Evolutionary conservation across 2,888 invertebrate genomes (phyloP).

Genomic region (Sarcophaga variegata): DNA sequence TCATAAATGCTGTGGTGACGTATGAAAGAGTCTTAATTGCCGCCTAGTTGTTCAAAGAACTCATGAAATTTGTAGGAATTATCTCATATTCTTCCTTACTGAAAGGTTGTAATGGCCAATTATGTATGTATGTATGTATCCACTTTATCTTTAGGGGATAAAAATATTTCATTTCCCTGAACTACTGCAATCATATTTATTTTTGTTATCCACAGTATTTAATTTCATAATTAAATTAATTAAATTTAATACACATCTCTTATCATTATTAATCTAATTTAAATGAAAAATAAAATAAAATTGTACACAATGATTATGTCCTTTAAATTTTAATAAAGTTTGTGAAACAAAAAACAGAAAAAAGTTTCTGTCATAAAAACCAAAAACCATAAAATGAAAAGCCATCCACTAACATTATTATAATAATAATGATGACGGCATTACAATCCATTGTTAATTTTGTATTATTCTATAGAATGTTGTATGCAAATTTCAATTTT

Average conservation of each 20-base stretch:
- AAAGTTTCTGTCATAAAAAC: constrained; percentile 19
- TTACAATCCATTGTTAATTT: constrained; percentile 37
- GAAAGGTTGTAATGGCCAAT: too few species aligned
- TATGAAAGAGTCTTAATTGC: too few species aligned
- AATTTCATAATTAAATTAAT: constrained; percentile 26
- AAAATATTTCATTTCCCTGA: too few species aligned
- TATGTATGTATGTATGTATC: too few species aligned
- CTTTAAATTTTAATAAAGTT: constrained; percentile 26
- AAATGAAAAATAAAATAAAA: background rate
- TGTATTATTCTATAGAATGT: constrained; percentile 23
- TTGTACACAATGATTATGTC: background rate
- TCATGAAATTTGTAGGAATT: too few species aligned
- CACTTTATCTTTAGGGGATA: too few species aligned
- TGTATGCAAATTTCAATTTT: constrained; percentile 7
- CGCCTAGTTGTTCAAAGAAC: too few species aligned
- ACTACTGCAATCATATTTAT: too few species aligned
- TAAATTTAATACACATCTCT: constrained; percentile 24
- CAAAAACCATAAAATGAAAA: background rate
- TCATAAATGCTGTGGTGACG: too few species aligned
- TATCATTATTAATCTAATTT: constrained; percentile 17
- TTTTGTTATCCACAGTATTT: background rate
- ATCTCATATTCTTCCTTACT: too few species aligned
- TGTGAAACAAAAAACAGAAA: background rate
- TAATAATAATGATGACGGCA: constrained; percentile 26
- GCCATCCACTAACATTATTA: background rate